Evolutionary conservation across 2,797 vertebrate genomes (phyloP), one percentile per base, ranked within the genome.

Genomic region (Avahi laniger): DNA sequence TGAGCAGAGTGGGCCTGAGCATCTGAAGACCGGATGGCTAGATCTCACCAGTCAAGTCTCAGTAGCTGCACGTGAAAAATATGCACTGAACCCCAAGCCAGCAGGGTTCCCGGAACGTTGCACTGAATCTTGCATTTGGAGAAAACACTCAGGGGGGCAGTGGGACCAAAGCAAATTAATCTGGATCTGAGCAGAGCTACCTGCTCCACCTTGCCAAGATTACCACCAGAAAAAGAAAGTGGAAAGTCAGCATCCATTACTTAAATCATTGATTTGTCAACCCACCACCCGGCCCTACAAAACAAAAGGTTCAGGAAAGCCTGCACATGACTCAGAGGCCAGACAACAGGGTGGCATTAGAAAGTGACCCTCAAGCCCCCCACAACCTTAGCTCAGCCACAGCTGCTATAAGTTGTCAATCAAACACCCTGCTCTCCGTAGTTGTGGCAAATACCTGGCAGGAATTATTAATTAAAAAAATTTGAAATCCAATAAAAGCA

Each of bases 401-500:
- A 3, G 52, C 33, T 20, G 28, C 26, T 8, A 5, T 63, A n/a
- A 70, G 35, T 63, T 7, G 30, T 84, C 67, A 14, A n/a, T 80
- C 43, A 81, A 24, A 73, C 46, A 59, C 35, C 26, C 35, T 63
- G 4, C 17, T 54, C 17, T 43, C 10, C 2, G 7, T 1, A 38
- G 38, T 20, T 46, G 43, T 22, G 9, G 2, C 35, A 4, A 52
- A 33, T 33, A 22, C 14, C 48, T 8, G 41, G 41, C 6, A 38
- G 43, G 54, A 81, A 79, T 82, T 46, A 61, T 41, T 54, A 35
- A 78, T 79, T 86, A 14, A 2, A 70, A 87, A 92, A 26, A 26
- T 28, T 7, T 89, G 57, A 90, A 80, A 43, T 92, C 43, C 50
- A 92, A 22, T 75, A 57, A 83, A 89, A 82, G 5, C 38, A 54